phyloP scores from a whole-genome alignment of 2,113 vertebrate species.

The Panthera uncia region DNA sequence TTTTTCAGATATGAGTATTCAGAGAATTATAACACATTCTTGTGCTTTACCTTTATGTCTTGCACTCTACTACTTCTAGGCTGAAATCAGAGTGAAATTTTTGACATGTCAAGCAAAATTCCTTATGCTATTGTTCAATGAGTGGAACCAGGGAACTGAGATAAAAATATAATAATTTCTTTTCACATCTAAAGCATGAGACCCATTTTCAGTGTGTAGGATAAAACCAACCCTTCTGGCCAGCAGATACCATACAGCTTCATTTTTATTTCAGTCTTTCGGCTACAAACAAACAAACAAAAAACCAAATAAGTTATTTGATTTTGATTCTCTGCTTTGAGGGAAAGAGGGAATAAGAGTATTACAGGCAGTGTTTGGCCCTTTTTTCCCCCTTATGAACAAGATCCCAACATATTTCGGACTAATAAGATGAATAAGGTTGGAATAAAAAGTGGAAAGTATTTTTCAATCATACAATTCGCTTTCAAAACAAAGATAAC shows the following conservation, averaged over 20 bases:
- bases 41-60: not conserved
- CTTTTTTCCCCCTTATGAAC: not conserved
- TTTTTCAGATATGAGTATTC: not conserved
- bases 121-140: not conserved
- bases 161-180: slow-evolving; percentile 44
- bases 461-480: not conserved
- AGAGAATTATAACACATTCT: not conserved
- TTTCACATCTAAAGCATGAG: slow-evolving; percentile 27
- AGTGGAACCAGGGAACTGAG: not conserved
- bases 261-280: not conserved
- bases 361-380: not conserved
- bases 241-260: not conserved
- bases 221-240: slow-evolving; percentile 25
- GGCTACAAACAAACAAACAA: not conserved
- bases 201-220: not conserved
- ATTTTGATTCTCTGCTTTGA: slow-evolving; percentile 8
- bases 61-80: not conserved
- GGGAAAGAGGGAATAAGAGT: not conserved
- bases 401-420: not conserved
- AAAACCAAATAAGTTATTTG: not conserved
- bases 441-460: not conserved
- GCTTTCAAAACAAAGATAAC: not conserved
- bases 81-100: slow-evolving; percentile 15
- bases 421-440: not conserved
- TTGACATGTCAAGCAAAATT: not conserved